A percentile compares a stretch with the other conserved stretches of the same genome.
These are phyloP conservation scores for Balearica regulorum DNA, from an alignment of 2,797 vertebrate species.

Conservation along the genomic window DNA sequence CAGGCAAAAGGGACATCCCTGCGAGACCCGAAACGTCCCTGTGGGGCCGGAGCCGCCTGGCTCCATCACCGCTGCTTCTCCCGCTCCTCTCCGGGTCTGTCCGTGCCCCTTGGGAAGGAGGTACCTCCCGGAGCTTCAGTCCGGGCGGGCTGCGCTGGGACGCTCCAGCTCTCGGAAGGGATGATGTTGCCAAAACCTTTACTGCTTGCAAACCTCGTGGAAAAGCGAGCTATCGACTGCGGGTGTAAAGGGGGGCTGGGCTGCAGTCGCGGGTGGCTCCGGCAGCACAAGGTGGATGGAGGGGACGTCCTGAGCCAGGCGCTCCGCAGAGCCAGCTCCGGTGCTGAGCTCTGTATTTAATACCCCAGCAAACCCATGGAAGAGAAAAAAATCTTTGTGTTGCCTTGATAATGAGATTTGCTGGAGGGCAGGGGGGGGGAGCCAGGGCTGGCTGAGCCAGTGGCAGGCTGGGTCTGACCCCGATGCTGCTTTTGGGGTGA, in stretches of 20 bases:
- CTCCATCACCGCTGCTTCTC: neutral
- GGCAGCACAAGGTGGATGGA: neutral
- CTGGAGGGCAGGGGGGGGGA: neutral
- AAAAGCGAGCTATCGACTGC: neutral
- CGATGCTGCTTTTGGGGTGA: neutral
- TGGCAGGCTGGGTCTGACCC: neutral
- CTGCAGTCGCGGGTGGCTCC: rapidly evolving
- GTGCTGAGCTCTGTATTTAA: neutral
- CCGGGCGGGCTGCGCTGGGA: neutral
- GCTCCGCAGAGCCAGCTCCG: neutral
- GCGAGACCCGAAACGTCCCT: rapidly evolving
- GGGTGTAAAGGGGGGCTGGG: neutral
- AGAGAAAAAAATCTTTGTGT: neutral
- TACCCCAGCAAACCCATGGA: neutral
- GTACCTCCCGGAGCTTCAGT: neutral
- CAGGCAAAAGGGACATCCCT: neutral
- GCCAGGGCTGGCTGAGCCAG: neutral
- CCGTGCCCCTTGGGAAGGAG: neutral
- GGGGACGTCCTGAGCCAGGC: neutral
- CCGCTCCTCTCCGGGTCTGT: rapidly evolving
- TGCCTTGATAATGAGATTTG: neutral
- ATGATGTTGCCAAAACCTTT: neutral
- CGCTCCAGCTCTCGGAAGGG: neutral
- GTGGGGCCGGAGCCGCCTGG: neutral
- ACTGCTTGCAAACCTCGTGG: neutral